Evolutionary conservation across 2,113 vertebrate species (phyloP).

Genomic region (Oreotragus oreotragus): DNA sequence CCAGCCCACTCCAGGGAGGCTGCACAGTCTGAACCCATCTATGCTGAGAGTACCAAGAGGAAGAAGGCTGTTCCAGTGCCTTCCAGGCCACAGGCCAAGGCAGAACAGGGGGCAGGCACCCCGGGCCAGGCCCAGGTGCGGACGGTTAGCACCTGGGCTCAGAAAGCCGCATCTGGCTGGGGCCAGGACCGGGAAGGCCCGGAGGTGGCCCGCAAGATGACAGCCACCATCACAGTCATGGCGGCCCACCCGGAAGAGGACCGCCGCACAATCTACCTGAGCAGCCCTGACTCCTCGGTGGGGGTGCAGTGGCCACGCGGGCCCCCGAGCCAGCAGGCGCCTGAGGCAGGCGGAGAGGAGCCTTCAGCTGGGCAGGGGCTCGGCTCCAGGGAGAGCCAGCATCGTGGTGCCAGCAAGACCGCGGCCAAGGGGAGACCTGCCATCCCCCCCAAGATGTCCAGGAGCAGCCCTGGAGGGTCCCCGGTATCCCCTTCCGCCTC

Average conservation of each 20-base stretch:
- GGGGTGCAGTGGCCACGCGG: constrained; percentile 90
- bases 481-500: constrained; percentile 36
- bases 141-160: not conserved
- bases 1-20: not conserved
- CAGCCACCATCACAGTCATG: constrained; percentile 91
- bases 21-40: constrained; percentile 88
- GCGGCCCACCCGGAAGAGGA: constrained; percentile 89
- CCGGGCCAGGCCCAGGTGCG: not conserved
- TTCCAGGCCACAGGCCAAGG: not conserved
- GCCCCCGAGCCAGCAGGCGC: constrained; percentile 32
- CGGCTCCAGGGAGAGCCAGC: constrained; percentile 8
- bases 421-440: constrained; percentile 81
- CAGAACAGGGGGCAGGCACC: not conserved
- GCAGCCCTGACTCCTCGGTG: constrained; percentile 94
- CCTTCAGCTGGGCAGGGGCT: not conserved
- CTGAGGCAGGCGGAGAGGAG: not conserved
- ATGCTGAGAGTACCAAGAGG: constrained; percentile 95
- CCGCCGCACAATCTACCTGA: constrained; percentile 92
- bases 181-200: constrained; percentile 65
- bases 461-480: constrained; percentile 51
- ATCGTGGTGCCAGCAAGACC: not conserved
- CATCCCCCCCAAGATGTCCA: constrained; percentile 86
- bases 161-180: not conserved
- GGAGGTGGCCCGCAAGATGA: constrained; percentile 75
- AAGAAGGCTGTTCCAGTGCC: constrained; percentile 76